Percentiles rank a stretch among this genome's conserved stretches.
These are phyloP conservation scores for Trypoxylon attenuatum DNA, from an alignment of 2,888 invertebrate species.

Conservation along the genomic window DNA sequence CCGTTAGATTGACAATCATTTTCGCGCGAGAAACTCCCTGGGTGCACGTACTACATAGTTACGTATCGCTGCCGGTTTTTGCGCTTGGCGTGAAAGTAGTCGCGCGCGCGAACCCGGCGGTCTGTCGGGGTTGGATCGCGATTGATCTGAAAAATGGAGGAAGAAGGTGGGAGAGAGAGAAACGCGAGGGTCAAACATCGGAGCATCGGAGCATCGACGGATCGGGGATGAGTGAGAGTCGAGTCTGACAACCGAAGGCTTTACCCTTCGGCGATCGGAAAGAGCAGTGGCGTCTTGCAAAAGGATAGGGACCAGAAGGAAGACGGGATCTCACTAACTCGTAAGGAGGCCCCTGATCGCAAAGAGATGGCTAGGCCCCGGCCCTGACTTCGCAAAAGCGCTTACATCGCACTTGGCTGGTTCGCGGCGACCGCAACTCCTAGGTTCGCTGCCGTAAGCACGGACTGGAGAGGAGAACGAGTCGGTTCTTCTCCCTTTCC, in stretches of 20 bases:
- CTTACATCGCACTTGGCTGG: conserved; percentile 32
- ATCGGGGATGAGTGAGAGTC: too few relatives aligned
- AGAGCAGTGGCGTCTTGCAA: too few relatives aligned
- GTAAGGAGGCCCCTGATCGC: too few relatives aligned
- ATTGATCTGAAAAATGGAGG: too few relatives aligned
- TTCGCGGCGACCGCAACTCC: conserved; percentile 34
- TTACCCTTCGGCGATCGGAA: too few relatives aligned
- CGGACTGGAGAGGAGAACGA: conserved; percentile 8
- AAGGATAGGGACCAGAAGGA: too few relatives aligned
- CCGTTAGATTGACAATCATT: background rate
- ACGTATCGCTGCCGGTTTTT: background rate
- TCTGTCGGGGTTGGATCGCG: background rate
- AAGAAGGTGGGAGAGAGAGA: background rate
- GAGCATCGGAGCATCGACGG: too few relatives aligned
- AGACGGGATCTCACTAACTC: background rate
- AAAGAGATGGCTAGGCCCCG: too few relatives aligned
- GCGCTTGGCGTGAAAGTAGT: background rate
- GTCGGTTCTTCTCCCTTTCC: conserved; percentile 36
- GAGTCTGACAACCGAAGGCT: too few relatives aligned
- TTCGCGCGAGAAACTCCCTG: background rate
- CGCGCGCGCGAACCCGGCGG: background rate
- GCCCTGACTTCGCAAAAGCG: conserved; percentile 48
- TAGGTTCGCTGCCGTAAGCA: conserved; percentile 23
- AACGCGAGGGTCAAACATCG: too few relatives aligned
- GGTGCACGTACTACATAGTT: too few relatives aligned